phyloP scores from a whole-genome alignment of 2,888 invertebrate species.

The Erebia palarica region DNA sequence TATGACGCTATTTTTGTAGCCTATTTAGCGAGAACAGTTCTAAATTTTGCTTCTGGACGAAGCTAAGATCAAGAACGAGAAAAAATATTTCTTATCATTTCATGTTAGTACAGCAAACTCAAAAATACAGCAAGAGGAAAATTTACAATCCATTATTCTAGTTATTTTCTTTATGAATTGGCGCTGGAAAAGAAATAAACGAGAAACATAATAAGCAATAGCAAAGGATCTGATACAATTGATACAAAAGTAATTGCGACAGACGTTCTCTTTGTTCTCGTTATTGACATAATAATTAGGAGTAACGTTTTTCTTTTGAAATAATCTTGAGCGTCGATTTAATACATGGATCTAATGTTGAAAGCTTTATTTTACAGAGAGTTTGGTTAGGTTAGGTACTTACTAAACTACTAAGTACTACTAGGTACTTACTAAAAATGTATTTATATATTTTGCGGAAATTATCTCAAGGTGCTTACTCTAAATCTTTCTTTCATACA shows the following conservation, averaged over 20 bases:
- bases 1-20: no score
- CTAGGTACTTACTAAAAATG: no score
- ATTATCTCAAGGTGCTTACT: no score
- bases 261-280: conserved; percentile 36
- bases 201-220: conserved; percentile 40
- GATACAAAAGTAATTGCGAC: conserved; percentile 25
- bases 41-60: no score
- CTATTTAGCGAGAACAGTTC: no score
- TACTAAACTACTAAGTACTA: no score
- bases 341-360: no score
- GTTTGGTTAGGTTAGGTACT: no score
- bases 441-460: no score
- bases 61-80: no score
- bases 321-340: not conserved
- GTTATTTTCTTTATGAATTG: conserved; percentile 11
- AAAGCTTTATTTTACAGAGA: no score
- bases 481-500: no score
- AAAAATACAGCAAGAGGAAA: conserved; percentile 2
- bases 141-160: not conserved
- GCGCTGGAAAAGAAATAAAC: conserved; percentile 17
- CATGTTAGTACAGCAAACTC: not conserved
- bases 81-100: not conserved
- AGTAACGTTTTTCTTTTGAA: conserved; percentile 7
- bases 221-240: conserved; percentile 25
- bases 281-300: conserved; percentile 38